Percentiles rank a stretch among this genome's conserved stretches.
These are phyloP conservation scores for Sapayoa aenigma DNA, from an alignment of 2,113 vertebrate species.

Conservation along the genomic window DNA sequence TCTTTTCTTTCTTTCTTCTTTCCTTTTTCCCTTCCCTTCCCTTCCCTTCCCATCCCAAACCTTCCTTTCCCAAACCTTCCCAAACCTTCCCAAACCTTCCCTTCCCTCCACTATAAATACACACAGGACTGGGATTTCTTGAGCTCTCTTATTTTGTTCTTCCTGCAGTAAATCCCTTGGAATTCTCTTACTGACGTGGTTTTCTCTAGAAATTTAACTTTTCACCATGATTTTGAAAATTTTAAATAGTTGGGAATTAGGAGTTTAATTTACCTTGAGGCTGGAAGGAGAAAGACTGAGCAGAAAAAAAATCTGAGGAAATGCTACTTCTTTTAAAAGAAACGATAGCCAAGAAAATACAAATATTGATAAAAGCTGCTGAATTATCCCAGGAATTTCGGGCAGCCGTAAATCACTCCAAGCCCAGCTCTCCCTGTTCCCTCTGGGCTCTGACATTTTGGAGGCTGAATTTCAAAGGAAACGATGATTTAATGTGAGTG, in stretches of 20 bases:
- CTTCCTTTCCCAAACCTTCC: no score
- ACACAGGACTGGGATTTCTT: background rate
- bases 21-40: background rate
- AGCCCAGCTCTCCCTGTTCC: background rate
- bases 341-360: background rate
- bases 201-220: background rate
- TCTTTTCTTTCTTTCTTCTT: no score
- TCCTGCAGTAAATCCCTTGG: background rate
- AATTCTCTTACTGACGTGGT: background rate
- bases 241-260: background rate
- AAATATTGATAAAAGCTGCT: background rate
- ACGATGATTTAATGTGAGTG: background rate
- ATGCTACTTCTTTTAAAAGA: background rate
- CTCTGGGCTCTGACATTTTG: background rate
- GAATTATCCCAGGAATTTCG: background rate
- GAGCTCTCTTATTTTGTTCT: background rate
- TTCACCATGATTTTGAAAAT: background rate
- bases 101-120: background rate
- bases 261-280: background rate
- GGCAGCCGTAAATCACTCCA: background rate
- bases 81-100: no score
- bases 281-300: background rate
- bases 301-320: background rate
- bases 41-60: no score
- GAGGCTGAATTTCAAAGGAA: background rate